Evolutionary conservation across 2,888 invertebrate genomes (phyloP).

Genomic region (Blastobasis lacticolella): DNA sequence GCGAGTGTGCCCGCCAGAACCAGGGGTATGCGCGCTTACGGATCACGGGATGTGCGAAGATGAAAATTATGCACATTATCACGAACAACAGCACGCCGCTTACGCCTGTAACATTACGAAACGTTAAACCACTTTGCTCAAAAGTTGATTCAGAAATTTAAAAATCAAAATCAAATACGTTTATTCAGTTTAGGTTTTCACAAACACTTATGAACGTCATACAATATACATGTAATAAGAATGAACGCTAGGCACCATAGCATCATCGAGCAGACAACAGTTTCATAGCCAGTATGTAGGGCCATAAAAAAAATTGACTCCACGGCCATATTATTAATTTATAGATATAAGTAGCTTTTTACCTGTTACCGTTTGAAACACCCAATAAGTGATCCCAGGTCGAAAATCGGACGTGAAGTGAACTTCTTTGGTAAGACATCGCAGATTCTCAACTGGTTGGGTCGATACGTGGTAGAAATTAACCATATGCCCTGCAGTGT

Average conservation of each 20-base stretch:
- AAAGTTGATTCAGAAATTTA: too few species aligned
- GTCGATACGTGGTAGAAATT: conserved; percentile 98
- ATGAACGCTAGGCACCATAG: too few species aligned
- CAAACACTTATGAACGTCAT: too few species aligned
- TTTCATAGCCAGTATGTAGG: too few species aligned
- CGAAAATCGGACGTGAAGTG: conserved; percentile 95
- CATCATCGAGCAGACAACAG: too few species aligned
- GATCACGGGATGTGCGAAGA: conserved; percentile 96
- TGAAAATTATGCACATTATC: conserved; percentile 95
- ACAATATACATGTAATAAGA: too few species aligned
- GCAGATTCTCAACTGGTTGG: conserved; percentile 92
- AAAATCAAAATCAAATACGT: too few species aligned
- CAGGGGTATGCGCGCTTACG: conserved; percentile 95
- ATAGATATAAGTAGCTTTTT: conserved; percentile 14
- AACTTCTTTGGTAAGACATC: conserved; percentile 94
- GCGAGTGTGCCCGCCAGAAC: conserved; percentile 95
- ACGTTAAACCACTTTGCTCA: too few species aligned
- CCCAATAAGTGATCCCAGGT: conserved; percentile 95
- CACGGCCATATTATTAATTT: too few species aligned
- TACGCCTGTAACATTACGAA: conserved; percentile 73
- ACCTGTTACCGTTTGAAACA: conserved; percentile 96
- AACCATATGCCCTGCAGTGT: conserved; percentile 95
- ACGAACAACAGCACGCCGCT: conserved; percentile 91
- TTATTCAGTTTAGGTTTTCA: too few species aligned
- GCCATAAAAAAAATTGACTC: too few species aligned